phyloP scores from a whole-genome alignment of 2,888 invertebrate species.

The Mellilla xanthometata region DNA sequence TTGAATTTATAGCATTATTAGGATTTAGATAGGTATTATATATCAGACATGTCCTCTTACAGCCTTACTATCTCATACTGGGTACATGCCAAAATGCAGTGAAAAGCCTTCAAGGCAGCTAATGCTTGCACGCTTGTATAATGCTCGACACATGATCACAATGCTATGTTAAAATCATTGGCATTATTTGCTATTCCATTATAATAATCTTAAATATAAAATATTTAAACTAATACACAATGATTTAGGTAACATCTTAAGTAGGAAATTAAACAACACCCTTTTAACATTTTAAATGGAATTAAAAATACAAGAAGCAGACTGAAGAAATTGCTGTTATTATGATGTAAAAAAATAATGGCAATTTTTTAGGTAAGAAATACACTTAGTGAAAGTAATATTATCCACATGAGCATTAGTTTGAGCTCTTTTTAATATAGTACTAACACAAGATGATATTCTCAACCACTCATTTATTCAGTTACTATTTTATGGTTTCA shows the following conservation, averaged over 20 bases:
- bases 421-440: constrained; percentile 6
- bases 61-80: too few relatives aligned
- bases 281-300: too few relatives aligned
- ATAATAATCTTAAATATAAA: constrained; percentile 10
- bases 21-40: too few relatives aligned
- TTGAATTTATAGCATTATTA: too few relatives aligned
- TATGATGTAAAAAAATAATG: too few relatives aligned
- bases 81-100: too few relatives aligned
- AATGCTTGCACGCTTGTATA: too few relatives aligned
- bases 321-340: too few relatives aligned
- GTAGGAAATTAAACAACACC: background rate
- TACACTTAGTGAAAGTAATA: background rate
- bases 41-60: too few relatives aligned
- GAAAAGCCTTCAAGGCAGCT: too few relatives aligned
- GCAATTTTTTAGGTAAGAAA: too few relatives aligned
- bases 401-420: background rate
- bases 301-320: too few relatives aligned
- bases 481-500: constrained; percentile 6
- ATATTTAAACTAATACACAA: constrained; percentile 7
- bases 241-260: constrained; percentile 15
- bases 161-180: constrained; percentile 6
- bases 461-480: constrained; percentile 5
- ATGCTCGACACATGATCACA: background rate
- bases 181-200: constrained; percentile 13
- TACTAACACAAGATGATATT: background rate